These are phyloP conservation scores for Discoglossus pictus DNA, from an alignment of 2,797 vertebrate genomes.

Conservation along the genomic window DNA sequence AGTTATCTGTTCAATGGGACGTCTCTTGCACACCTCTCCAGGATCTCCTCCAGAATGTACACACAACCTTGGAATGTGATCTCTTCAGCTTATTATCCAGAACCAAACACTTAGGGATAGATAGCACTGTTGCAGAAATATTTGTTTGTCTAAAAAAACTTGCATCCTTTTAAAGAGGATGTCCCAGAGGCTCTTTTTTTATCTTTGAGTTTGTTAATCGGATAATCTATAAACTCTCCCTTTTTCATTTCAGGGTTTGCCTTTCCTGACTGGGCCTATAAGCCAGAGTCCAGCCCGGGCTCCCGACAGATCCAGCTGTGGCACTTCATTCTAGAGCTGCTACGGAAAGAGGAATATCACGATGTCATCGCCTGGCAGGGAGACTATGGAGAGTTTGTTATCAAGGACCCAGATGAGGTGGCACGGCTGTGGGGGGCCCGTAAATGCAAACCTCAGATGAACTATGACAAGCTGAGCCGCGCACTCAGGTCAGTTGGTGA, in stretches of 20 bases:
- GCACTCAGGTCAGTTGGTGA: slow-evolving; percentile 81
- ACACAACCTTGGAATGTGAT: too few species aligned
- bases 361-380: slow-evolving; percentile 93
- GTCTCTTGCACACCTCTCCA: too few species aligned
- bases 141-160: too few species aligned
- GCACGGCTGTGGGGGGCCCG: slow-evolving; percentile 89
- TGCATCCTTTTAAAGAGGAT: too few species aligned
- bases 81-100: too few species aligned
- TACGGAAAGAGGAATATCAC: slow-evolving; percentile 87
- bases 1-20: too few species aligned
- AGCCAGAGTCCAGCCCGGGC: slow-evolving; percentile 87
- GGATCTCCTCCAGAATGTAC: too few species aligned
- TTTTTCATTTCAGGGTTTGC: slow-evolving; percentile 72
- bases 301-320: slow-evolving; percentile 91
- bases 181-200: too few species aligned
- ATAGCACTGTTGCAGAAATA: too few species aligned
- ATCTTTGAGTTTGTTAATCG: too few species aligned
- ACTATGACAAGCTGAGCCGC: slow-evolving; percentile 90
- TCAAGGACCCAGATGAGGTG: slow-evolving; percentile 91
- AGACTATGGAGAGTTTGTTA: slow-evolving; percentile 91
- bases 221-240: background rate
- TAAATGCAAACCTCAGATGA: slow-evolving; percentile 93
- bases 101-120: too few species aligned
- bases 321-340: slow-evolving; percentile 91
- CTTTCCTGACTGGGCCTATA: slow-evolving; percentile 93